Base-by-base conservation (phyloP, 2,888 invertebrate species). In the Petrolisthes manimaculis region DNA sequence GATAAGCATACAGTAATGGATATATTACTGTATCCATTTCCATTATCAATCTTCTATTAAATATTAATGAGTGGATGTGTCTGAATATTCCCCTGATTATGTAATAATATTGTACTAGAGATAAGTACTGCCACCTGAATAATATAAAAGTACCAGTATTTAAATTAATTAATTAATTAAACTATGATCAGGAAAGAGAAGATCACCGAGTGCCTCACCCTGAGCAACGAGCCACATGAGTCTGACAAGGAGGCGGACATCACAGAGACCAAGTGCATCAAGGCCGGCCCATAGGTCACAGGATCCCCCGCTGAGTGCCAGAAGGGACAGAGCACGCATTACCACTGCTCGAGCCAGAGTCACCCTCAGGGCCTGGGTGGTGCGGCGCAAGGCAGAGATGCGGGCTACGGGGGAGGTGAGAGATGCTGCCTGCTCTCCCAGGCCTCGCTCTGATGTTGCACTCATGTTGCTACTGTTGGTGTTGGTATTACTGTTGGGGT, bases 141-240 rank as follows among this genome's bases (percentile, higher is more conserved):
- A 37, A 37, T 37, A 37, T 37, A 37, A 37, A 37, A 37, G 37
- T 37, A 37, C 37, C 37, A 37, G 37, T 14, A 67, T 74, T 74
- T 74, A 8, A 14, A 8, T 74, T 18, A 18, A 24, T 14, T 14
- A 8, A 14, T 74, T 8, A 14, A 8, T 14, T 14, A 8, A 14
- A 74, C 2, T 74, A 74, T 74, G n/a, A 74, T 14, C 8, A 14
- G 74, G 8, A 74, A 74, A 74, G 9, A 74, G n/a, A 37, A 37
- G 37, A 37, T 6, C 4, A 4, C n/a, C 9, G 51, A 53, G 78
- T 37, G 53, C 21, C 83, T 74, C 55, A 88, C 88, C 94, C 91
- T 94, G 94, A 5, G 95, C 95, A 77, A 94, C 94, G 85, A 95
- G 92, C 53, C 94, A 94, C 95, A 95, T 95, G 54, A 95, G 93